Evolutionary conservation across 2,113 vertebrate species (phyloP), one percentile per base, ranked within the genome.

Genomic region (Thamnaconus septentrionalis): DNA sequence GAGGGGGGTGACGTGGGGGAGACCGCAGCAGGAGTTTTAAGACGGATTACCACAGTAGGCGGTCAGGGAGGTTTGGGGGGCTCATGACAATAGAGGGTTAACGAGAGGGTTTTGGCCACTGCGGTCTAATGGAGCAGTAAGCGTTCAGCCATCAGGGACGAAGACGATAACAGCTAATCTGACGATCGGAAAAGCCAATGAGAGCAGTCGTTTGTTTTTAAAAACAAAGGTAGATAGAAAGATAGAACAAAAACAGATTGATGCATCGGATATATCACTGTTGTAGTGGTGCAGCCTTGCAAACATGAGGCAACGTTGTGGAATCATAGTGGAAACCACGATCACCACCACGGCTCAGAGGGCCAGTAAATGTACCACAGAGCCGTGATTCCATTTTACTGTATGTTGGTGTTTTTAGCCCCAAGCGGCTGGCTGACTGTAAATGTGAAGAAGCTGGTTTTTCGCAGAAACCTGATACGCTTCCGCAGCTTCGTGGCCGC

Each of bases 11-110:
- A 57, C 57, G 79, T 55, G 73, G 71, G 71, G 77, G 73, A 60
- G 78, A 74, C 42, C 78, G 53, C 75, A 56, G 78, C 73, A 41
- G 80, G 76, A 48, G 84, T 44, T 77, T 66, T 51, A 47, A 69
- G 46, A 68, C 70, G 65, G 80, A 85, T 85, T 85, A 86, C 64
- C 84, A 58, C 82, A 70, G 73, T 8, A 69, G 76, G 81, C 5
- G 60, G 66, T 75, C 82, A 53, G 4, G 1, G 18, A 31, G 18
- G 18, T 31, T 31, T 31, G 18, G 40, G 52, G 43, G 0, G 6
- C 8, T 58, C 63, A 64, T 76, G 79, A 84, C 75, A 82, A 78
- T 73, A n/a, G 51, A 43, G 78, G 77, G 83, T 83, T 83, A 85
- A 77, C 44, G 51, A 81, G 73, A 70, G 57, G 64, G 65, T 71